Base-by-base conservation (phyloP, 2,113 vertebrate species). In the Struthidea cinerea region DNA sequence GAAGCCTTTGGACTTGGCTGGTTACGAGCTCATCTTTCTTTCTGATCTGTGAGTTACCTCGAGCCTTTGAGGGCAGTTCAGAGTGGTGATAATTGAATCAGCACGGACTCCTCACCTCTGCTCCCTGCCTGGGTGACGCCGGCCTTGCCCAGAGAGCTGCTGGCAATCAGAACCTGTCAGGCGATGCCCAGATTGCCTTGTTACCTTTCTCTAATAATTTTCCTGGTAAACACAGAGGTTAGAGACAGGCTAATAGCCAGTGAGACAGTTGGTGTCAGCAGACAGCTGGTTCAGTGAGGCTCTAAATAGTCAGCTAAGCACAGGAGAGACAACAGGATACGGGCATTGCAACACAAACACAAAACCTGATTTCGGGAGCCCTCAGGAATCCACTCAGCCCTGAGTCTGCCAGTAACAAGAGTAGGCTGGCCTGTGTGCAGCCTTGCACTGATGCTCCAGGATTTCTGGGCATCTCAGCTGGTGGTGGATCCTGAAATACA, bases 221-320 rank as follows among this genome's bases (percentile, higher is more conserved):
- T 67, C 80, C 74, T 8, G 8, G 71, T 87, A 93, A 96, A 91
- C 68, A 49, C 63, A 89, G 77, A 73, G 87, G 90, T 95, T 75
- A 94, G 69, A 90, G 92, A 85, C 88, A 93, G 90, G 90, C 75
- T 95, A 96, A 95, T 74, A 70, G 84, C 57, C 1, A 2, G 73
- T 64, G 61, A 95, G 75, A 41, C 80, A 83, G 41, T 15, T 42
- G 37, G 52, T 81, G 92, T 68, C 71, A 52, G 79, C 67, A 80
- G 64, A 90, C 93, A 77, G 27, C 76, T 82, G 78, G 55, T 84
- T 83, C 81, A 70, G 46, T 22, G 26, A 80, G 67, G 20, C n/a
- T 78, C 74, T 88, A 87, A 92, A 76, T 18, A 84, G 77, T 60
- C 94, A 93, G 92, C 77, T 41, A 41, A 79, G 65, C 49, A 56